Evolutionary conservation across 2,888 invertebrate genomes (phyloP).

Genomic region (Melinopterus prodromus): DNA sequence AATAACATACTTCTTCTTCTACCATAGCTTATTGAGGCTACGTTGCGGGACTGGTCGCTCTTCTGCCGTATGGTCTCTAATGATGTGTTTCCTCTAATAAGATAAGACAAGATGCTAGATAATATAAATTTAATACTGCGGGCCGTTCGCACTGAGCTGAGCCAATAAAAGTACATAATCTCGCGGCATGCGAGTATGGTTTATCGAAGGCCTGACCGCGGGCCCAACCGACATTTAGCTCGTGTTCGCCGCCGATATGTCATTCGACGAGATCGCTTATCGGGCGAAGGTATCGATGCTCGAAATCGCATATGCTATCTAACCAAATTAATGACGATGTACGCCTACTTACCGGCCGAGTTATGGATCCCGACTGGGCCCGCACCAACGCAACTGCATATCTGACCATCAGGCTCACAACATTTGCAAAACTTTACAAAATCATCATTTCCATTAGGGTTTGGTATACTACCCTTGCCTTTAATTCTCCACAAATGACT

Average conservation of each 20-base stretch:
- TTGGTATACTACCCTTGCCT: no score
- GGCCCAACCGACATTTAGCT: slow-evolving; percentile 11
- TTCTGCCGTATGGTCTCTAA: slow-evolving; percentile 48
- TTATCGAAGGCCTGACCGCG: slow-evolving; percentile 28
- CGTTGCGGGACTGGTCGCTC: slow-evolving; percentile 27
- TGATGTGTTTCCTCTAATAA: slow-evolving; percentile 59
- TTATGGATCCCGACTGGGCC: neutral
- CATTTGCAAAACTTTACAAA: no score
- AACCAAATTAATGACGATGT: slow-evolving; percentile 24
- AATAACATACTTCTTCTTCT: neutral
- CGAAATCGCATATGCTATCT: slow-evolving; percentile 22
- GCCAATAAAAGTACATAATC: slow-evolving; percentile 36
- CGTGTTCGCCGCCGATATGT: slow-evolving; percentile 20
- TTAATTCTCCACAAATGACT: no score
- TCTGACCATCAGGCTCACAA: neutral
- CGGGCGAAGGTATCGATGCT: slow-evolving; percentile 20
- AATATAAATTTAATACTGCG: slow-evolving; percentile 59
- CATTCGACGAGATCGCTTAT: slow-evolving; percentile 23
- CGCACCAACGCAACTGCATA: neutral
- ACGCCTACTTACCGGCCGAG: slow-evolving; percentile 12
- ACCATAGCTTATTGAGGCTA: neutral
- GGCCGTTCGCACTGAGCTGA: slow-evolving; percentile 31
- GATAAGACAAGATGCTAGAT: slow-evolving; percentile 60
- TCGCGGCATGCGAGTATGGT: slow-evolving; percentile 34
- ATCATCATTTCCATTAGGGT: no score